Conservation (phyloP, 2,113 vertebrate species). For the Puntigrus tetrazona region DNA sequence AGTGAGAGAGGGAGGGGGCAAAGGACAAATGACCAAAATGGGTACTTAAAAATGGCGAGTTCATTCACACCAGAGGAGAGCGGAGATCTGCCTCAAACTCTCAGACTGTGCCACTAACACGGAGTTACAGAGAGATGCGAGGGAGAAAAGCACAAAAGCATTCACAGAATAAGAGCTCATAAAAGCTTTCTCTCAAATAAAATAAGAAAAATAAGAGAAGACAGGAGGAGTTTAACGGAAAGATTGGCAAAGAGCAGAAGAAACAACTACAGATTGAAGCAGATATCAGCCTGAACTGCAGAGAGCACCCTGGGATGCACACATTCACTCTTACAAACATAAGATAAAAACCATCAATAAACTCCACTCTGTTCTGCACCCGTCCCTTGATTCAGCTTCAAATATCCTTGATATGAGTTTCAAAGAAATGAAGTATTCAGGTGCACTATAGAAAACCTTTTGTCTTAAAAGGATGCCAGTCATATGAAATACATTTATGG, state of each 20-base stretch:
- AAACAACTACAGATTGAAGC: constrained; percentile 3
- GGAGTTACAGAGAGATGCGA: not conserved
- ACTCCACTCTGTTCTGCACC: not conserved
- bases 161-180: not conserved
- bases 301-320: not conserved
- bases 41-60: not conserved
- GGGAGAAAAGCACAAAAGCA: not conserved
- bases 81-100: not conserved
- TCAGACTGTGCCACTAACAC: not conserved
- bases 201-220: not conserved
- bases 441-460: not conserved
- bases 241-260: not conserved
- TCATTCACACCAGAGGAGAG: not conserved
- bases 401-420: not conserved
- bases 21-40: not conserved
- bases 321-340: not conserved
- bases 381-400: not conserved
- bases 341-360: not conserved
- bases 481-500: not conserved
- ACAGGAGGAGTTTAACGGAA: not conserved
- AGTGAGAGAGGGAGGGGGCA: not conserved
- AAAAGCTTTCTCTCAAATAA: not conserved
- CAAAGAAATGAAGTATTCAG: not conserved
- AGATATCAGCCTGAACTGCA: not conserved
- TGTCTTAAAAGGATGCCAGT: not conserved